These are phyloP conservation scores for Rhamphomyia laevipes DNA, from an alignment of 2,888 invertebrate genomes.

Conservation along the genomic window DNA sequence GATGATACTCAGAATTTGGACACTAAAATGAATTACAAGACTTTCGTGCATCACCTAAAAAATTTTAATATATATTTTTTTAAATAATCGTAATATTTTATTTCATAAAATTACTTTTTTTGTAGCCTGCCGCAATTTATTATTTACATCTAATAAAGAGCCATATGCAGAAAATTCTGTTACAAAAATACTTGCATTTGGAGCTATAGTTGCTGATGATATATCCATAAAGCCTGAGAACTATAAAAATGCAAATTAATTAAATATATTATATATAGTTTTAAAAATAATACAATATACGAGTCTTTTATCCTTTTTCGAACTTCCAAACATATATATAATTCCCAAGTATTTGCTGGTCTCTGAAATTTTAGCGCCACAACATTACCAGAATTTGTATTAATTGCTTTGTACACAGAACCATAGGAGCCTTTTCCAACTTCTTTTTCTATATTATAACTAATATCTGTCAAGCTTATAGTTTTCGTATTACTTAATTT, in stretches of 20 bases:
- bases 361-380: slow-evolving; percentile 81
- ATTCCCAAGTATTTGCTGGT: slow-evolving; percentile 88
- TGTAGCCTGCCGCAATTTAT: slow-evolving; percentile 59
- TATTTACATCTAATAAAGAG: slow-evolving; percentile 71
- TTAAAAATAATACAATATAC: slow-evolving; percentile 38
- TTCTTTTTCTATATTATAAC: slow-evolving; percentile 57
- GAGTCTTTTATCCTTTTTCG: slow-evolving; percentile 53
- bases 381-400: slow-evolving; percentile 28
- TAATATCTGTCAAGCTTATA: slow-evolving; percentile 44
- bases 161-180: slow-evolving; percentile 76
- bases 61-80: not conserved
- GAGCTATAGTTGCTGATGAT: slow-evolving; percentile 62
- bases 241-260: not conserved
- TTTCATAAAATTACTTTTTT: slow-evolving; percentile 39
- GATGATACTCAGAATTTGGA: slow-evolving; percentile 75
- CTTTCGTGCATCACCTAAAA: slow-evolving; percentile 51
- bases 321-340: slow-evolving; percentile 79
- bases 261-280: not conserved
- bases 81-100: not conserved
- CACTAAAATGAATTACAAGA: slow-evolving; percentile 67
- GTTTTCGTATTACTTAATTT: slow-evolving; percentile 45
- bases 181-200: slow-evolving; percentile 73
- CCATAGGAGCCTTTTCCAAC: slow-evolving; percentile 80
- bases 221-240: slow-evolving; percentile 72
- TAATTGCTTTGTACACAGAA: slow-evolving; percentile 52